phyloP scores from a whole-genome alignment of 2,113 vertebrate genomes.

The Pandion haliaetus region DNA sequence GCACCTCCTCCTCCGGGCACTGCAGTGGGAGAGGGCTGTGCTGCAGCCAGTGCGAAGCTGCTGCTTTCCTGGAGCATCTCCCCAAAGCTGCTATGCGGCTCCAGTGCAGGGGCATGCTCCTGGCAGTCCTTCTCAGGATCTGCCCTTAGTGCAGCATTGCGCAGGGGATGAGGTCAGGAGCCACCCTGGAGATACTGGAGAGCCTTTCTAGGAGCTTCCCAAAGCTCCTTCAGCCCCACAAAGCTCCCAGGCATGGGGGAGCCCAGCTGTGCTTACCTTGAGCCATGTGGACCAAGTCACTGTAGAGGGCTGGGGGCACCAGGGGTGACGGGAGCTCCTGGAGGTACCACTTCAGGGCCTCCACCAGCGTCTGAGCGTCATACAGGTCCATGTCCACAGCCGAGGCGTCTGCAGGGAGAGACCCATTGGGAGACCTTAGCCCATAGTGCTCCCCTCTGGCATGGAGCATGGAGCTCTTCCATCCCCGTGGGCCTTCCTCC shows the following conservation, averaged over 20 bases:
- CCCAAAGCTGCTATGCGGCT: background rate
- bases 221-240: background rate
- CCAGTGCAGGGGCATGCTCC: background rate
- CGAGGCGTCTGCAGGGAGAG: slow-evolving; percentile 44
- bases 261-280: slow-evolving; percentile 66
- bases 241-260: accelerated
- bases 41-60: background rate
- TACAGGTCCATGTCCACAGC: slow-evolving; percentile 76
- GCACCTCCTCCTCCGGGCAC: background rate
- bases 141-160: background rate
- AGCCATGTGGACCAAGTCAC: slow-evolving; percentile 78
- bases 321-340: slow-evolving; percentile 75
- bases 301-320: slow-evolving; percentile 76
- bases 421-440: background rate
- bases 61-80: background rate
- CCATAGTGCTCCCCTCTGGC: accelerated
- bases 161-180: background rate
- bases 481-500: background rate
- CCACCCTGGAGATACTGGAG: background rate
- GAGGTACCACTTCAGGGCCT: slow-evolving; percentile 78
- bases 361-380: slow-evolving; percentile 64
- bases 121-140: background rate
- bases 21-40: background rate
- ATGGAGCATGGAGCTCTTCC: background rate
- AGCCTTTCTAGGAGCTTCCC: background rate